Base-by-base conservation (phyloP, 2,797 vertebrate species). In the Enteromius unitaeniatus region DNA sequence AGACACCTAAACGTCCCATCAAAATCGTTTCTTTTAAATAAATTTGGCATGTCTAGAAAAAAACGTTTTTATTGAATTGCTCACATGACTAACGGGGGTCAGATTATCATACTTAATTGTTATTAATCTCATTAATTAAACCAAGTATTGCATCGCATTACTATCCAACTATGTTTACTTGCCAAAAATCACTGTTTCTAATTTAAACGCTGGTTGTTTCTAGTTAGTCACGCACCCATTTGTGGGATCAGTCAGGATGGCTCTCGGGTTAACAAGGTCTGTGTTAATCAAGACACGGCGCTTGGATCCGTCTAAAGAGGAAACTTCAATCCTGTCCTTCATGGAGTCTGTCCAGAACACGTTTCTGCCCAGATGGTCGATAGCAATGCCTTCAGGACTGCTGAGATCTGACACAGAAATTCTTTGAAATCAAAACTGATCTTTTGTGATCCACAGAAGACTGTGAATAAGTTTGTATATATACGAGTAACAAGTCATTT, bases 301-400 rank as follows among this genome's bases (percentile, higher is more conserved):
- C 72, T 97, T 94, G 45, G 93, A 93, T 49, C 97, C 97, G 0
- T 99, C 97, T 84, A 99, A 90, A 31, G 87, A 93, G 0, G 97
- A 95, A 13, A 99, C 97, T 88, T 98, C 97, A 74, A 99, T 96
- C 1, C 95, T 95, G 86, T 99, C 96, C 21, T 93, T 90, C 1
- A 94, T 90, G 73, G 97, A 99, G 89, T 99, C 97, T 0, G 97
- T 99, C 97, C 97, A 99, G 94, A 98, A 99, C 87, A 99, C 91
- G 84, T 96, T 97, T 60, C 96, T 96, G 79, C 97, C 93, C 6
- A 98, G 93, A 64, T 97, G 96, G 91, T 99, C 97, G 0, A 99
- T 62, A 17, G 97, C 95, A 45, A 99, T 92, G 45, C 97, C 97
- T 92, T 99, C 97, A 1, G 97, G 97, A 86, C 97, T 98, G 89